A percentile compares a stretch with the other conserved stretches of the same genome.
Conservation (phyloP, 1,140 invertebrate genomes). For the Polypedilum vanderplanki region DNA sequence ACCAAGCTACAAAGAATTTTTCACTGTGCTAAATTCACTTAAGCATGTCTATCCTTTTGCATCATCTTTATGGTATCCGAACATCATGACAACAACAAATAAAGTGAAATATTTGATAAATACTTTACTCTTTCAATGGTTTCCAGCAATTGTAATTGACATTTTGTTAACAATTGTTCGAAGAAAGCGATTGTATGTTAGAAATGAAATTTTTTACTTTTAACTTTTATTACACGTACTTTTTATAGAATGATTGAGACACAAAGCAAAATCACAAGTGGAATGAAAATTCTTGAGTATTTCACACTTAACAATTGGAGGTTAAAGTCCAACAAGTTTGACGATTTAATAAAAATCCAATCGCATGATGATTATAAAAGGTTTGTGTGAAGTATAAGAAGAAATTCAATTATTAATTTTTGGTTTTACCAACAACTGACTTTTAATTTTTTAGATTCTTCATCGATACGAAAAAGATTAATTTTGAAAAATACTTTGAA, state of each 20-base stretch:
- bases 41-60: slow-evolving; percentile 70
- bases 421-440: no score
- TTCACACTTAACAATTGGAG: slow-evolving; percentile 87
- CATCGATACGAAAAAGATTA: no score
- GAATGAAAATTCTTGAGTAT: slow-evolving; percentile 74
- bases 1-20: slow-evolving; percentile 74
- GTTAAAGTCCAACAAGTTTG: slow-evolving; percentile 64
- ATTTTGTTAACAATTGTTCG: slow-evolving; percentile 69
- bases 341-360: slow-evolving; percentile 57
- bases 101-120: slow-evolving; percentile 65
- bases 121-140: slow-evolving; percentile 72
- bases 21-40: slow-evolving; percentile 60
- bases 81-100: slow-evolving; percentile 65
- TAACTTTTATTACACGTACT: slow-evolving; percentile 32
- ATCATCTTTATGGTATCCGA: slow-evolving; percentile 75
- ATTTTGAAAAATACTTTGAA: no score
- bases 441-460: no score
- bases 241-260: slow-evolving; percentile 66
- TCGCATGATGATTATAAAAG: slow-evolving; percentile 55
- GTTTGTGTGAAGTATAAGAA: slow-evolving; percentile 28
- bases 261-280: slow-evolving; percentile 62
- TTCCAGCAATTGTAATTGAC: slow-evolving; percentile 83
- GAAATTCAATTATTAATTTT: no score
- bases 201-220: background rate
- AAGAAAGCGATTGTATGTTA: slow-evolving; percentile 61